phyloP scores from a whole-genome alignment of 2,797 vertebrate genomes.

The Sebastes hubbsi region DNA sequence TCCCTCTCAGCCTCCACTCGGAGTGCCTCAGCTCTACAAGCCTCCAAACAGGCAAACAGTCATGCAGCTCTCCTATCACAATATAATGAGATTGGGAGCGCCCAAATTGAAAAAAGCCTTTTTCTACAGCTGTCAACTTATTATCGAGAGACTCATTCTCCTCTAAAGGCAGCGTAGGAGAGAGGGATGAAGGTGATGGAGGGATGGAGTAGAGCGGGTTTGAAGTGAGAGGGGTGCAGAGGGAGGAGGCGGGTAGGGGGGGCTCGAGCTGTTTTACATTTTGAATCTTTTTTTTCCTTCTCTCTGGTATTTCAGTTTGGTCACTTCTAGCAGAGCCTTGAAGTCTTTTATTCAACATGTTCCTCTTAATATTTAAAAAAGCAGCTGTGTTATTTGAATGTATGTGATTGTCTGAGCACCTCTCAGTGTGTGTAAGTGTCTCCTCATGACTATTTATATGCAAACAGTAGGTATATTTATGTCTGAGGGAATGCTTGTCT shows the following conservation, averaged over 20 bases:
- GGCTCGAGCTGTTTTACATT: constrained; percentile 75
- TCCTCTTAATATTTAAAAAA: constrained; percentile 61
- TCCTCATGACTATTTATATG: constrained; percentile 38
- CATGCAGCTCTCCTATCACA: constrained; percentile 70
- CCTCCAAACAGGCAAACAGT: constrained; percentile 67
- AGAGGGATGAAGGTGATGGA: constrained; percentile 53
- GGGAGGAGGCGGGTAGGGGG: constrained; percentile 28
- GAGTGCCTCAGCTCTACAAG: constrained; percentile 45
- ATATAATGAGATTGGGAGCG: constrained; percentile 81
- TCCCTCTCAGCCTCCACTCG: constrained; percentile 12
- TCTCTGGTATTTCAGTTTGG: constrained; percentile 51
- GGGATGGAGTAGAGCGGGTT: constrained; percentile 41
- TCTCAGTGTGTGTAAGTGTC: constrained; percentile 18
- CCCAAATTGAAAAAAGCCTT: constrained; percentile 84
- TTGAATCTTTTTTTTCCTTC: constrained; percentile 54
- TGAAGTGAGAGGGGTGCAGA: constrained; percentile 40
- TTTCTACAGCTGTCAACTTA: constrained; percentile 86
- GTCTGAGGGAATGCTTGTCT: neutral
- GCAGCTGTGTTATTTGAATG: constrained; percentile 16
- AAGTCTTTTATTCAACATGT: constrained; percentile 55
- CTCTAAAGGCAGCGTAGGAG: constrained; percentile 56
- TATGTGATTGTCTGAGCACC: constrained; percentile 22
- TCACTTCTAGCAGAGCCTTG: constrained; percentile 46
- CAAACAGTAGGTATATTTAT: constrained; percentile 12
- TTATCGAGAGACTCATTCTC: constrained; percentile 76